Evolutionary conservation across 2,888 invertebrate genomes (phyloP), one percentile per base, ranked within the genome.

Genomic region (Mechanitis messenoides): DNA sequence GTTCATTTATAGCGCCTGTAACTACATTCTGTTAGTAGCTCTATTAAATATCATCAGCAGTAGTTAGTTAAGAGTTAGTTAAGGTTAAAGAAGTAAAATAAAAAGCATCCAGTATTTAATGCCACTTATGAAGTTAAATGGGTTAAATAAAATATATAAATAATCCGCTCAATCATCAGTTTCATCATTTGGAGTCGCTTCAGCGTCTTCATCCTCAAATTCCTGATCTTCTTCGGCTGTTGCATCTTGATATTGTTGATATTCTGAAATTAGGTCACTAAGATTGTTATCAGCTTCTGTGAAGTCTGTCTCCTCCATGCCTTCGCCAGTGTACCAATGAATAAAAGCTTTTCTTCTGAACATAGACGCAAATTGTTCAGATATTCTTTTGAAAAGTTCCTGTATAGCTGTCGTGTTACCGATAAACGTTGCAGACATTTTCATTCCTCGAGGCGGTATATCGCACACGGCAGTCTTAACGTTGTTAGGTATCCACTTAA

Each of bases 241-340:
- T 9, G 95, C 96, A 76, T 96, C 96, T 83, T 97, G 97, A 82
- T 97, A 97, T 81, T 97, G 97, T 80, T 97, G 97, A 80, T 97
- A 97, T 82, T 97, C 97, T 1, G 95, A 95, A 56, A 96, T 94
- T 74, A 96, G 84, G 77, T 96, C 96, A 74, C 94, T 96, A 94
- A 98, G 94, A 90, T 98, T 97, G 75, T 95, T 95, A 78, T 98
- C 97, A 2, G 98, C 97, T 78, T 98, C 97, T 20, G 96, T 95
- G 87, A 98, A 98, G 81, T 98, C 98, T 92, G 94, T 93, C 83
- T 97, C 97, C 77, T 97, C 97, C 97, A 98, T 98, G 60, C 98
- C 98, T 81, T 98, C 97, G 35, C 97, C 96, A 54, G 96, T 96
- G 88, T 97, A 98, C 97, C 98, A 98, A 91, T 98, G 97, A 73